Evolutionary conservation across 2,113 vertebrate genomes (phyloP).

Genomic region (Bubo bubo): DNA sequence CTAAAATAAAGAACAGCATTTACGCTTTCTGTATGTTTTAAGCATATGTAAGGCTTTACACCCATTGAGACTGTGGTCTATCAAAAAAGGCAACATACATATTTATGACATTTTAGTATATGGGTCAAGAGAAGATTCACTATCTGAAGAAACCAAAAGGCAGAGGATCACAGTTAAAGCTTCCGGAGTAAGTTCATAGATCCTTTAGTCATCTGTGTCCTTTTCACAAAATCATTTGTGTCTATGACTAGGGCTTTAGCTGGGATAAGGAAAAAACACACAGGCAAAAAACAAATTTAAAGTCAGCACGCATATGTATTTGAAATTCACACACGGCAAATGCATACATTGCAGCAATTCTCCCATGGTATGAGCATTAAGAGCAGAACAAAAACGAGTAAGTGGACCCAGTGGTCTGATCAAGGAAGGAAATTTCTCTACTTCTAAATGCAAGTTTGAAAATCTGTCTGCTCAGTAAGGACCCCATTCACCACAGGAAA

Average conservation of each 20-base stretch:
- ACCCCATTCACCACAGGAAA: not conserved
- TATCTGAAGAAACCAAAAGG: not conserved
- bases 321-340: not conserved
- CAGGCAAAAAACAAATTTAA: not conserved
- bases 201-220: not conserved
- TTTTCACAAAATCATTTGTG: not conserved
- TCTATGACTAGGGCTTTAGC: not conserved
- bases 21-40: not conserved
- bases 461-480: not conserved
- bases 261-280: not conserved
- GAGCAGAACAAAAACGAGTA: not conserved
- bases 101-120: too few relatives aligned
- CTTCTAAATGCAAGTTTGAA: not conserved
- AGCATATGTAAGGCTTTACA: not conserved
- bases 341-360: not conserved
- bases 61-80: not conserved
- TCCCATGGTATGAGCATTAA: not conserved
- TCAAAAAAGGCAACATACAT: not conserved
- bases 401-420: not conserved
- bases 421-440: not conserved
- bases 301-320: not conserved
- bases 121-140: accelerated
- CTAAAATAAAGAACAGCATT: not conserved
- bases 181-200: not conserved
- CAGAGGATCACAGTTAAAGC: not conserved